Conservation (phyloP, 2,113 vertebrate species). For the Gnathonemus echidnorhynchus region DNA sequence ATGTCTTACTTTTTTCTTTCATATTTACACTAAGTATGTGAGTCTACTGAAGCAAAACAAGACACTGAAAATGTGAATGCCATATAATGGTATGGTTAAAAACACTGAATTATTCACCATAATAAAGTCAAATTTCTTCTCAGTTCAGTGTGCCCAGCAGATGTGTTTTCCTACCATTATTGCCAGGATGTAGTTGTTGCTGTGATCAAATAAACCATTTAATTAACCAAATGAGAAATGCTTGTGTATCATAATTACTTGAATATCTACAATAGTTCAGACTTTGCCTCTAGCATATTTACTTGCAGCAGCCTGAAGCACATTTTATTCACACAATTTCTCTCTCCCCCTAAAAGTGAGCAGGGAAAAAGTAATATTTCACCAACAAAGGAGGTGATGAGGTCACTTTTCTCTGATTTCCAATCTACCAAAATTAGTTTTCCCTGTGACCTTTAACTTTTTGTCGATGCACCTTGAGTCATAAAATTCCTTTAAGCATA, state of each 20-base stretch:
- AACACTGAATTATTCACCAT: background rate
- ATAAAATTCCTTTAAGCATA: background rate
- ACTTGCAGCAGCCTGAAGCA: background rate
- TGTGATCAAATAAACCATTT: background rate
- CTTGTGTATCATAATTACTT: background rate
- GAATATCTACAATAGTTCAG: background rate
- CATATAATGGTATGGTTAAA: background rate
- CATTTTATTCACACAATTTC: background rate
- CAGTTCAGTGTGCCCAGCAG: background rate
- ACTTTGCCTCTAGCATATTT: background rate
- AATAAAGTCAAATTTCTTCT: background rate
- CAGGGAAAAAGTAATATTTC: background rate
- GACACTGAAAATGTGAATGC: background rate
- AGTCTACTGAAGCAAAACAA: background rate
- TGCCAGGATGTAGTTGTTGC: background rate
- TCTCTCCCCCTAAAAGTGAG: background rate
- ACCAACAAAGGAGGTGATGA: background rate
- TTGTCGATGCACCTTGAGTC: background rate
- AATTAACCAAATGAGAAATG: background rate
- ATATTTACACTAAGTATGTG: background rate
- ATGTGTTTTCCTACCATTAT: background rate
- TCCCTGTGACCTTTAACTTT: slow-evolving; percentile 1
- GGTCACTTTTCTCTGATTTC: slow-evolving; percentile 10
- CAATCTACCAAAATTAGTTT: slow-evolving; percentile 10
- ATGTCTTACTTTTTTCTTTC: background rate